phyloP scores from a whole-genome alignment of 2,888 invertebrate species.

The Anthrax anthrax region DNA sequence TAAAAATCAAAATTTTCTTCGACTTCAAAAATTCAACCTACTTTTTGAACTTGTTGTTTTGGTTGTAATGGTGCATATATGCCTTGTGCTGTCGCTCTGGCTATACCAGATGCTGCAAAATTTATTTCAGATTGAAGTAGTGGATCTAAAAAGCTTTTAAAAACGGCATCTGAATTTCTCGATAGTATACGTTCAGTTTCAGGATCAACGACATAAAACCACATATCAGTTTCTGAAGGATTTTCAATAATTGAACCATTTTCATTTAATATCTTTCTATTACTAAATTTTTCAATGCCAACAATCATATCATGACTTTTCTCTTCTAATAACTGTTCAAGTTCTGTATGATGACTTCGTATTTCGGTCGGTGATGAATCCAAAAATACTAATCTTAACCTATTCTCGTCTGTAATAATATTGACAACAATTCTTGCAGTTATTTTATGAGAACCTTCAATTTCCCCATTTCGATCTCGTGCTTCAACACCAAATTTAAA shows the following conservation, averaged over 20 bases:
- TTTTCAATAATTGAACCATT: constrained; percentile 61
- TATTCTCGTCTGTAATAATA: constrained; percentile 59
- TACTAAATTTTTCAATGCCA: constrained; percentile 72
- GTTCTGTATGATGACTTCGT: constrained; percentile 36
- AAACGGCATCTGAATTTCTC: constrained; percentile 55
- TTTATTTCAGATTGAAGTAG: constrained; percentile 50
- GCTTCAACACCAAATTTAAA: constrained; percentile 61
- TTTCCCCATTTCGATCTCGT: constrained; percentile 34
- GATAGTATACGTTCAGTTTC: constrained; percentile 55
- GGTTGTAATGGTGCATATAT: constrained; percentile 41
- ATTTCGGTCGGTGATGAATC: constrained; percentile 60
- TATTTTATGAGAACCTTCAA: constrained; percentile 34
- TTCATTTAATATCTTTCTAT: constrained; percentile 53
- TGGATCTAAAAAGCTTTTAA: constrained; percentile 50
- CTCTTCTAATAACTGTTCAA: constrained; percentile 39
- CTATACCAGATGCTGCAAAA: constrained; percentile 49
- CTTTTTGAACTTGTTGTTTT: constrained; percentile 30
- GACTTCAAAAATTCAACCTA: constrained; percentile 9
- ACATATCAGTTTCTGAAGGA: constrained; percentile 64
- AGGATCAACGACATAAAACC: constrained; percentile 77
- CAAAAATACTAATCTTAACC: constrained; percentile 62
- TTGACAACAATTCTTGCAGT: constrained; percentile 40
- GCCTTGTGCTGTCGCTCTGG: constrained; percentile 52
- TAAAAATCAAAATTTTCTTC: neutral
- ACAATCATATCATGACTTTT: constrained; percentile 52